Conservation (phyloP, 1,140 invertebrate species). For the Chelonus insularis region DNA sequence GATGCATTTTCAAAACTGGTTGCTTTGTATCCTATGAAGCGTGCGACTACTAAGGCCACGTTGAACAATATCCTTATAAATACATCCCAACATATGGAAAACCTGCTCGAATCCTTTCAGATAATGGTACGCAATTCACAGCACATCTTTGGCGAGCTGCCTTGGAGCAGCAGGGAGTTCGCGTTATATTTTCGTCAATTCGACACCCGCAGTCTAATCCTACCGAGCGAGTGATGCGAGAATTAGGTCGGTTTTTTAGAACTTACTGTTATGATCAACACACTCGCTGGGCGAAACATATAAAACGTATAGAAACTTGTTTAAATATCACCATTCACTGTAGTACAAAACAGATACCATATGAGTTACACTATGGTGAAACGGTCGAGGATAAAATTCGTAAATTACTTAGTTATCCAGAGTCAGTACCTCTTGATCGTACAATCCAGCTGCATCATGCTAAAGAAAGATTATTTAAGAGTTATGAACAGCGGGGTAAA, state of each 20-base stretch:
- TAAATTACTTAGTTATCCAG: slow-evolving; percentile 5
- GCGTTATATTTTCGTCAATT: slow-evolving; percentile 21
- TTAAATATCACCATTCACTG: slow-evolving; percentile 24
- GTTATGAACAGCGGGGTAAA: neutral
- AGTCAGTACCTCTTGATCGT: neutral
- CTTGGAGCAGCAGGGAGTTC: slow-evolving; percentile 21
- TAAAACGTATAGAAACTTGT: slow-evolving; percentile 5
- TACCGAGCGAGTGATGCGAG: slow-evolving; percentile 27
- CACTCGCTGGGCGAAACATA: slow-evolving; percentile 23
- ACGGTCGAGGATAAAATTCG: slow-evolving; percentile 7
- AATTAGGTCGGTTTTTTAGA: slow-evolving; percentile 28
- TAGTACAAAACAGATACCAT: slow-evolving; percentile 27
- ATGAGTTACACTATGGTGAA: slow-evolving; percentile 31
- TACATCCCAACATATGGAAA: slow-evolving; percentile 30
- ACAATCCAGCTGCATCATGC: neutral
- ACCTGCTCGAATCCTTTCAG: slow-evolving; percentile 18
- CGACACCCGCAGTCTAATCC: slow-evolving; percentile 27
- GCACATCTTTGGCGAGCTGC: slow-evolving; percentile 11
- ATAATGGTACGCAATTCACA: slow-evolving; percentile 32
- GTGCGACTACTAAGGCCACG: slow-evolving; percentile 8
- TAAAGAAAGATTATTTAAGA: neutral
- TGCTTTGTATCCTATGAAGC: slow-evolving; percentile 24
- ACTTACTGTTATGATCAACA: slow-evolving; percentile 22
- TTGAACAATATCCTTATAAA: slow-evolving; percentile 22
- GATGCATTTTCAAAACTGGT: slow-evolving; percentile 34